A percentile compares a stretch with the other conserved stretches of the same genome.
Evolutionary conservation across 2,888 invertebrate genomes (phyloP).

Genomic region (Pharmacophagus antenor): DNA sequence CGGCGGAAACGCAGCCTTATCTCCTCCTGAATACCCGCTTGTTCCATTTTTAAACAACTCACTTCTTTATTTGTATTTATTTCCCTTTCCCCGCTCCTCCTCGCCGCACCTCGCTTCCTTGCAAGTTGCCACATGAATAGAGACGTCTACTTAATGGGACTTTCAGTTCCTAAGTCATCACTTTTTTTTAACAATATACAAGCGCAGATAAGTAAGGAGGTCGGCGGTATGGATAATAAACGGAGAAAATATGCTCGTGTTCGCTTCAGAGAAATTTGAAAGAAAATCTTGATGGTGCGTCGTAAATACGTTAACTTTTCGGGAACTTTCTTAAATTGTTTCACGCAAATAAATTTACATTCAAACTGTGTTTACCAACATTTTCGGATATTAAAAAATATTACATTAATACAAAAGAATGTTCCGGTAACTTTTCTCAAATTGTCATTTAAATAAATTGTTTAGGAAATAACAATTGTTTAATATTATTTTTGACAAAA

Average conservation of each 20-base stretch:
- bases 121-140: slow-evolving; percentile 75
- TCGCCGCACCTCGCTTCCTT: slow-evolving; percentile 50
- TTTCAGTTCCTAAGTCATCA: slow-evolving; percentile 81
- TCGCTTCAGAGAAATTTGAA: slow-evolving; percentile 60
- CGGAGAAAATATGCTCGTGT: slow-evolving; percentile 67
- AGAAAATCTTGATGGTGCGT: slow-evolving; percentile 64
- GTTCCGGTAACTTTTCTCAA: too few relatives aligned
- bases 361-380: not conserved
- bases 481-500: too few relatives aligned
- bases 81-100: slow-evolving; percentile 46
- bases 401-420: too few relatives aligned
- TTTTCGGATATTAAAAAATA: not conserved
- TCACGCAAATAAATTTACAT: slow-evolving; percentile 31
- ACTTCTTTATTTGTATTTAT: slow-evolving; percentile 78
- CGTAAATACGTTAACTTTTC: slow-evolving; percentile 58
- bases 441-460: too few relatives aligned
- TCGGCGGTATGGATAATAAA: slow-evolving; percentile 73
- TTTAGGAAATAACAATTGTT: not conserved
- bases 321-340: slow-evolving; percentile 44
- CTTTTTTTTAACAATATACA: slow-evolving; percentile 71
- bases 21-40: slow-evolving; percentile 75
- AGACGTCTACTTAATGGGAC: slow-evolving; percentile 77
- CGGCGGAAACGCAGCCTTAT: slow-evolving; percentile 79
- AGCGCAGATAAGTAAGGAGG: slow-evolving; percentile 70
- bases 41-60: slow-evolving; percentile 80